These are phyloP conservation scores for Trachemys scripta DNA, from an alignment of 2,113 vertebrate genomes.

Conservation along the genomic window DNA sequence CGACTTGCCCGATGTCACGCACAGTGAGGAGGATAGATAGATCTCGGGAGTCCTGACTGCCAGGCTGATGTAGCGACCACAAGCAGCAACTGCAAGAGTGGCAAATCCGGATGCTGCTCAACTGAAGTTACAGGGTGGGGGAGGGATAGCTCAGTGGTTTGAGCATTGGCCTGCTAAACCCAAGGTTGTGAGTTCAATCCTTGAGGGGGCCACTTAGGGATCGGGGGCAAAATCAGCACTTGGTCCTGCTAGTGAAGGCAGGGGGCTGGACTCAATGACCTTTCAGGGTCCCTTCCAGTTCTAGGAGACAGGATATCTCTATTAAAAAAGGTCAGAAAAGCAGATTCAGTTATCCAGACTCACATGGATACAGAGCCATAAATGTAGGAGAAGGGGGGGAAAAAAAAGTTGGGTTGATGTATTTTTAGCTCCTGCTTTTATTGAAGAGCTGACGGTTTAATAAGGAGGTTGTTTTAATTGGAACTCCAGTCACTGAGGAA, in stretches of 20 bases:
- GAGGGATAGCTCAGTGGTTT: too few species aligned
- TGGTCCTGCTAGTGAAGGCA: too few species aligned
- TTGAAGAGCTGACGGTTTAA: background rate
- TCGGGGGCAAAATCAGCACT: too few species aligned
- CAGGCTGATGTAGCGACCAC: background rate
- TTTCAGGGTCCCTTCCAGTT: too few species aligned
- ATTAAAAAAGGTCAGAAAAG: background rate
- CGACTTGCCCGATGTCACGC: background rate
- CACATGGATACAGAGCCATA: accelerated
- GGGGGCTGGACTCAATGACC: too few species aligned
- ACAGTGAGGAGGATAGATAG: too few species aligned
- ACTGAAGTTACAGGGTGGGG: background rate
- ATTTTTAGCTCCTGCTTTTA: conserved; percentile 32
- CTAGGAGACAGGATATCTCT: too few species aligned
- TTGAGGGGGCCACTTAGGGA: too few species aligned
- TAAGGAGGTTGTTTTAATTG: conserved; percentile 28
- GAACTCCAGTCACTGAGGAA: conserved; percentile 31
- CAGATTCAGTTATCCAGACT: too few species aligned
- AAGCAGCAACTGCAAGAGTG: background rate
- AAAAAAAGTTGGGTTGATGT: background rate
- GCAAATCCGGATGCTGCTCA: background rate
- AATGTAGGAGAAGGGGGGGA: background rate
- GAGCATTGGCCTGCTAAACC: too few species aligned
- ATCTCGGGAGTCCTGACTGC: background rate
- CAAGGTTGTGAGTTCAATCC: too few species aligned